phyloP scores from a whole-genome alignment of 2,797 vertebrate species.

The Takifugu ocellatus region DNA sequence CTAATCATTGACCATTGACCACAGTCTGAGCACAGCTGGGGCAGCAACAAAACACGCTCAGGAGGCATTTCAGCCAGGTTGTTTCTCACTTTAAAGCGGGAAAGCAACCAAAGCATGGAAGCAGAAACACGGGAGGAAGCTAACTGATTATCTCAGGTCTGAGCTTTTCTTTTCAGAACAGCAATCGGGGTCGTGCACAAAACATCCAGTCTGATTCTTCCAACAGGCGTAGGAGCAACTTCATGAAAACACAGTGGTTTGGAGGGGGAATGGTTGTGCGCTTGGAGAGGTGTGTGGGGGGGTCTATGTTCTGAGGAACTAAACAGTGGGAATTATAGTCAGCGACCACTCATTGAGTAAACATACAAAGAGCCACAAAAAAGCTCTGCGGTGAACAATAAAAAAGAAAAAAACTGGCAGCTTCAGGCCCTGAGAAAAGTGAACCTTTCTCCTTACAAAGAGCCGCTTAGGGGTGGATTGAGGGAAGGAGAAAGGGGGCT shows the following conservation, averaged over 20 bases:
- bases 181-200: conserved; percentile 50
- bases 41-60: conserved; percentile 41
- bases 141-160: conserved; percentile 53
- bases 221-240: conserved; percentile 53
- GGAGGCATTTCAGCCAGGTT: conserved; percentile 37
- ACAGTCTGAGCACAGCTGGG: conserved; percentile 55
- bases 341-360: conserved; percentile 81
- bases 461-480: conserved; percentile 83
- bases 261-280: conserved; percentile 48
- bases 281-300: conserved; percentile 48
- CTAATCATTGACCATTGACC: conserved; percentile 55
- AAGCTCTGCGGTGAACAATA: conserved; percentile 71
- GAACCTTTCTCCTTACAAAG: conserved; percentile 90
- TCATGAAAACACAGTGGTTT: conserved; percentile 62
- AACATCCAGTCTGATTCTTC: conserved; percentile 36
- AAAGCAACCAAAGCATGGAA: conserved; percentile 13
- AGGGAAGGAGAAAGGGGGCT: conserved; percentile 89
- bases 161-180: conserved; percentile 30
- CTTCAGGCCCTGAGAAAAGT: conserved; percentile 83
- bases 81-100: conserved; percentile 4
- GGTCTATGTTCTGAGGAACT: conserved; percentile 77
- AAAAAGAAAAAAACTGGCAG: conserved; percentile 73
- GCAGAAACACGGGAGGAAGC: conserved; percentile 36
- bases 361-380: conserved; percentile 82
- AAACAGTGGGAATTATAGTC: conserved; percentile 79